These are phyloP conservation scores for Priapulus caudatus DNA, from an alignment of 2,888 invertebrate genomes.

Conservation along the genomic window DNA sequence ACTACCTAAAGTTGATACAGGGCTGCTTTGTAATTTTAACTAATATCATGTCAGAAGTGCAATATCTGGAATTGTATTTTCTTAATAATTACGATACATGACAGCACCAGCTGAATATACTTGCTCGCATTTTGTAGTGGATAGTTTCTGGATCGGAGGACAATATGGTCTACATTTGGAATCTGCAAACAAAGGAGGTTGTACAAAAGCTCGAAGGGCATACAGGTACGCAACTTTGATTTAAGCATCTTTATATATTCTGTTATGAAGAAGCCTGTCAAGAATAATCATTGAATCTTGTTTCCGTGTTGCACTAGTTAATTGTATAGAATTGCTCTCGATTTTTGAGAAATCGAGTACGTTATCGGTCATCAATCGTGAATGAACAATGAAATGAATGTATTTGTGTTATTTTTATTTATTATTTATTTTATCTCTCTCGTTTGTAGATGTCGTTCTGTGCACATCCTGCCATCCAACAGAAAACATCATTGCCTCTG, in stretches of 20 bases:
- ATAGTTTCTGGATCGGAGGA: constrained; percentile 99
- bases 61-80: too few species aligned
- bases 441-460: constrained; percentile 62
- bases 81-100: too few species aligned
- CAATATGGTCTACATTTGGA: constrained; percentile 98
- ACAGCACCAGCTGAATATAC: too few species aligned
- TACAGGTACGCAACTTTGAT: constrained; percentile 52
- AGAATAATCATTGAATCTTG: not conserved
- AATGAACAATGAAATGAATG: too few species aligned
- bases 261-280: constrained; percentile 2
- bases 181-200: constrained; percentile 96
- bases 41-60: too few species aligned
- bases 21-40: too few species aligned
- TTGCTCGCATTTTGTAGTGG: constrained; percentile 78
- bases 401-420: constrained; percentile 14
- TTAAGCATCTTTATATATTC: not conserved
- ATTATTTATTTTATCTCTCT: constrained; percentile 10
- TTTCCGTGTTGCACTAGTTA: not conserved
- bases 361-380: too few species aligned
- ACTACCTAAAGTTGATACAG: too few species aligned
- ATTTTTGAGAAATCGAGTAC: too few species aligned
- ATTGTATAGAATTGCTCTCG: not conserved
- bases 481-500: constrained; percentile 97
- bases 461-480: constrained; percentile 99
- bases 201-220: constrained; percentile 95